These are phyloP conservation scores for Chromobotia macracanthus DNA, from an alignment of 2,797 vertebrate species.

Conservation along the genomic window DNA sequence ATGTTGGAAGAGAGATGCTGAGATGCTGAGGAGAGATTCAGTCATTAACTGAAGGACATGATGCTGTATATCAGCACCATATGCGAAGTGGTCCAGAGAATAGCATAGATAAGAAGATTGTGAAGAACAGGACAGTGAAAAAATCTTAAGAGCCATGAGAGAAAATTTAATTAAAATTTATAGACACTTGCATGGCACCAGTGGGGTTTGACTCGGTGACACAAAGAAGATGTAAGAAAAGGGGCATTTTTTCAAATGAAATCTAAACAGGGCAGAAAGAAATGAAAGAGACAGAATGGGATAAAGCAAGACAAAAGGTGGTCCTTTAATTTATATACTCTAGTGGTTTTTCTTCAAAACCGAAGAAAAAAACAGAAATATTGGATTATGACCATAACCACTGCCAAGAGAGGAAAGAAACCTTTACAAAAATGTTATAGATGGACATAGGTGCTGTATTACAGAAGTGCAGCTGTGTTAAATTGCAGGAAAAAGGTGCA, in stretches of 20 bases:
- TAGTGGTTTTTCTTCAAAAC: not conserved
- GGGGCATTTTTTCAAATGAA: conserved; percentile 17
- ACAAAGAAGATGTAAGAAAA: conserved; percentile 2
- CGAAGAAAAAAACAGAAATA: not conserved
- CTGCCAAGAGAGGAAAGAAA: not conserved
- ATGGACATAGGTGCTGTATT: conserved; percentile 12
- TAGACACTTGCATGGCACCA: conserved; percentile 50
- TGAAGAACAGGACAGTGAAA: conserved; percentile 63
- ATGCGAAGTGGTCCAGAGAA: conserved; percentile 65
- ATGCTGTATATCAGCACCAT: conserved; percentile 45
- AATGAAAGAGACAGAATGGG: conserved; percentile 15
- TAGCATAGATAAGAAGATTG: conserved; percentile 60
- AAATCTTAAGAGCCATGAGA: conserved; percentile 42
- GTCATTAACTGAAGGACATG: conserved; percentile 68
- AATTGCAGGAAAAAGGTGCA: not conserved
- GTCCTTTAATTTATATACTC: conserved; percentile 17
- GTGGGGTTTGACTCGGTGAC: conserved; percentile 45
- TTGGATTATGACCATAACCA: conserved; percentile 8
- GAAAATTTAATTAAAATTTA: conserved; percentile 55
- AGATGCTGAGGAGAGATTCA: conserved; percentile 65
- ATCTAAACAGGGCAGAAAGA: conserved; percentile 20
- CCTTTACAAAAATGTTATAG: not conserved
- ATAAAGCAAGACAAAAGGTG: conserved; percentile 34
- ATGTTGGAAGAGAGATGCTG: conserved; percentile 64
- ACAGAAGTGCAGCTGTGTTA: conserved; percentile 28